Evolutionary conservation across 2,888 invertebrate genomes (phyloP).

Genomic region (Andrena minutula): DNA sequence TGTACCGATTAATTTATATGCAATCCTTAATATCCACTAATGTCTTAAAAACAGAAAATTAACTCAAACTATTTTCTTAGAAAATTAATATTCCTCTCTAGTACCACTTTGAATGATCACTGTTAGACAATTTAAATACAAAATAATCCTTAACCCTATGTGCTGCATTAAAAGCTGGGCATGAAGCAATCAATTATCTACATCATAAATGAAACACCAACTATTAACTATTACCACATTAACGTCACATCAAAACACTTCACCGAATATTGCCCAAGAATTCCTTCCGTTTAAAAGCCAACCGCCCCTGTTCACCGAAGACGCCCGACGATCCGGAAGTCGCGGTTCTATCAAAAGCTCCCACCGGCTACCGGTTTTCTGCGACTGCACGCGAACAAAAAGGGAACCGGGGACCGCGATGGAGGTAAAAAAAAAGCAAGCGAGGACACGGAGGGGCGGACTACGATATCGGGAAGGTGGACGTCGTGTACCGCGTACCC

Average conservation of each 20-base stretch:
- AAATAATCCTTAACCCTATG: too few relatives aligned
- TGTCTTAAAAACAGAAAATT: too few relatives aligned
- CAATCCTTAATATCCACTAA: too few relatives aligned
- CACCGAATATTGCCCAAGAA: not conserved
- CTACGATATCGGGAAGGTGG: conserved; percentile 67
- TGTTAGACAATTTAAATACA: too few relatives aligned
- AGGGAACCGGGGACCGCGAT: conserved; percentile 35
- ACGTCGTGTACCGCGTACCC: conserved; percentile 67
- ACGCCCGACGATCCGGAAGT: conserved; percentile 62
- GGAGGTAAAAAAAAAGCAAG: conserved; percentile 25
- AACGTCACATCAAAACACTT: not conserved
- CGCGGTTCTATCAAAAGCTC: conserved; percentile 51
- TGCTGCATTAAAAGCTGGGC: too few relatives aligned
- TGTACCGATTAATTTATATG: too few relatives aligned
- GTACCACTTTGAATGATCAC: too few relatives aligned
- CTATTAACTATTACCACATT: not conserved
- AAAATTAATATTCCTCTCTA: too few relatives aligned
- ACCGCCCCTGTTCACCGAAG: conserved; percentile 20
- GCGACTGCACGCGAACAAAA: conserved; percentile 53
- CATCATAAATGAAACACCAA: too few relatives aligned
- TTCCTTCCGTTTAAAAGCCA: conserved; percentile 18
- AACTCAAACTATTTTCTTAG: too few relatives aligned
- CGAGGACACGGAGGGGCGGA: conserved; percentile 48
- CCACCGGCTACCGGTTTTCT: conserved; percentile 68
- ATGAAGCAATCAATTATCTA: too few relatives aligned